These are phyloP conservation scores for Cinclus cinclus DNA, from an alignment of 2,113 vertebrate genomes.

Conservation along the genomic window DNA sequence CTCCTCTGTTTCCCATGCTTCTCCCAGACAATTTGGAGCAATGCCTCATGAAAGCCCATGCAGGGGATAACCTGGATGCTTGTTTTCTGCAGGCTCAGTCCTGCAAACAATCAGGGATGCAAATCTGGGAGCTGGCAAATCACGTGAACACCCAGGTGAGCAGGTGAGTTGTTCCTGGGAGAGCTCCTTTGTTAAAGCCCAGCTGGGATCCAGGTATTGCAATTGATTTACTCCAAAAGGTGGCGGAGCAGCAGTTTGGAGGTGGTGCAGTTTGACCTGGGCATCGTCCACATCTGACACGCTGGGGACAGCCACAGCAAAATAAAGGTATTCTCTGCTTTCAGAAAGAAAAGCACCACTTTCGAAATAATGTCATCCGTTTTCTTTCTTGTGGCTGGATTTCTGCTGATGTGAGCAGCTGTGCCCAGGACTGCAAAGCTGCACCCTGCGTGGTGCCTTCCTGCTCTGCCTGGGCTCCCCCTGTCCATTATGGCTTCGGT, in stretches of 20 bases:
- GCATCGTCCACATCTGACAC: rapidly evolving
- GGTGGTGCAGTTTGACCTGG: background rate
- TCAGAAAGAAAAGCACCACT: background rate
- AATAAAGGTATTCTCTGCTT: background rate
- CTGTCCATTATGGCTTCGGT: rapidly evolving
- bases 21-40: background rate
- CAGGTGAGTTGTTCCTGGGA: background rate
- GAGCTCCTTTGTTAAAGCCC: background rate
- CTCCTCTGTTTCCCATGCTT: background rate
- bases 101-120: background rate
- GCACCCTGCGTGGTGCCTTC: rapidly evolving
- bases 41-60: rapidly evolving
- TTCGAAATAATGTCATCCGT: rapidly evolving
- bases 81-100: background rate
- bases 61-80: background rate
- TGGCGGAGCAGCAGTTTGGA: background rate
- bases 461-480: background rate
- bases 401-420: rapidly evolving
- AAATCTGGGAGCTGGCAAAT: background rate
- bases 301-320: rapidly evolving
- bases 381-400: background rate
- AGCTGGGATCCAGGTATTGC: background rate
- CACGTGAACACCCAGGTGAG: background rate
- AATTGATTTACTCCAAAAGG: background rate
- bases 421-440: rapidly evolving